A percentile compares a stretch with the other conserved stretches of the same genome.
Conservation (phyloP, 2,113 vertebrate genomes). For the Phasianus colchicus region DNA sequence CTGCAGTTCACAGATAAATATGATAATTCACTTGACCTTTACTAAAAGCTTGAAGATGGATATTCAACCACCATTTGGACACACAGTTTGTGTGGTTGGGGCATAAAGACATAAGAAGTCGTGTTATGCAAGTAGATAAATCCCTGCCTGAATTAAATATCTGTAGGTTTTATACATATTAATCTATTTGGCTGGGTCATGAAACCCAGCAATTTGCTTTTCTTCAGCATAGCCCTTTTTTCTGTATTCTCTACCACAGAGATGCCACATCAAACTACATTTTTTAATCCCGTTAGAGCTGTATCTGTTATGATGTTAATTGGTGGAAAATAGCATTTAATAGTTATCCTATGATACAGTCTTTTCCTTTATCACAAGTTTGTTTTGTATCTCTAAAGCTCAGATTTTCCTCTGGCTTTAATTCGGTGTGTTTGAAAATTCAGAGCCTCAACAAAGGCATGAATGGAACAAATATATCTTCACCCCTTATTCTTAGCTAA, state of each 20-base stretch:
- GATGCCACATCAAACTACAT: not conserved
- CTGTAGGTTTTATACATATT: not conserved
- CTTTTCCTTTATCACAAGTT: constrained; percentile 27
- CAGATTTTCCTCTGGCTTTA: constrained; percentile 56
- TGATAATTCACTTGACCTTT: constrained; percentile 30
- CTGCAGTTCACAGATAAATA: not conserved
- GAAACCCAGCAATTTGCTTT: not conserved
- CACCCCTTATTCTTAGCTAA: constrained; percentile 29
- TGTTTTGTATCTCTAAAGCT: constrained; percentile 52
- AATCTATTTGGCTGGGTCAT: not conserved
- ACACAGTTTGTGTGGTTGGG: not conserved
- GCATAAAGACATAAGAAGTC: not conserved
- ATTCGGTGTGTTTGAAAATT: constrained; percentile 54
- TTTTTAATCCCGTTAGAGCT: constrained; percentile 48
- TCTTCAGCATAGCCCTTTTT: not conserved
- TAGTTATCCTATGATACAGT: constrained; percentile 49
- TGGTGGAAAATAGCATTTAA: constrained; percentile 51
- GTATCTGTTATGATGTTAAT: constrained; percentile 47
- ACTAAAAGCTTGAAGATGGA: constrained; percentile 2
- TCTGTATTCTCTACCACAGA: not conserved
- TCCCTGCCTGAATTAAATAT: not conserved
- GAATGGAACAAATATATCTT: constrained; percentile 46
- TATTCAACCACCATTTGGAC: not conserved
- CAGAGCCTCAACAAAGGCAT: constrained; percentile 37
- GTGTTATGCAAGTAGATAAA: not conserved